Evolutionary conservation across 2,113 vertebrate species (phyloP).

Genomic region (Paradoxurus hermaphroditus): DNA sequence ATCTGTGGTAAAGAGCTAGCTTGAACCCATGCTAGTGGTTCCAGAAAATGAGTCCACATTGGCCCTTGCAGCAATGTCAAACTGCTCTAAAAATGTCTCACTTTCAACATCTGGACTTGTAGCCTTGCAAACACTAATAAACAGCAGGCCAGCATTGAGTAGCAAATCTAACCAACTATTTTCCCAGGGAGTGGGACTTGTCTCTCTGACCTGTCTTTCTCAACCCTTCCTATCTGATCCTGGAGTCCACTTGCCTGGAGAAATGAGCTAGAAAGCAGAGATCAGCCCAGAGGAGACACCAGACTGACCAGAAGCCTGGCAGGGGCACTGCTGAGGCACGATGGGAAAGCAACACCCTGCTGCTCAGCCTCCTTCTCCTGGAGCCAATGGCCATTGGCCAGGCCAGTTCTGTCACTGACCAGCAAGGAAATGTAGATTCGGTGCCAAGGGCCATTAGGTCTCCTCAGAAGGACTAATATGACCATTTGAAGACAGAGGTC

Average conservation of each 20-base stretch:
- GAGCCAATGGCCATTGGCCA: background rate
- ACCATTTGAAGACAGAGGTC: conserved; percentile 33
- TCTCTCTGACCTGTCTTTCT: background rate
- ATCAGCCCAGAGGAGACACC: background rate
- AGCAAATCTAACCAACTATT: background rate
- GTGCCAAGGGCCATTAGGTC: background rate
- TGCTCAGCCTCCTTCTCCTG: background rate
- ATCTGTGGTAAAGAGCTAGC: background rate
- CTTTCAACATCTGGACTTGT: no score
- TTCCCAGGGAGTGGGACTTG: background rate
- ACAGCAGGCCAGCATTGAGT: background rate
- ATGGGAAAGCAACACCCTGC: background rate
- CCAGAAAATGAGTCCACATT: background rate
- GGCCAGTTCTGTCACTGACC: background rate
- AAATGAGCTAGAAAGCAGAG: background rate
- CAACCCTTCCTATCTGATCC: background rate
- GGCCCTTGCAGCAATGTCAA: background rate
- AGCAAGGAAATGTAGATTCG: background rate
- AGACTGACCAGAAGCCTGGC: no score
- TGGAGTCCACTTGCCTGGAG: background rate
- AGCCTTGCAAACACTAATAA: background rate
- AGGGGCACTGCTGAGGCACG: background rate
- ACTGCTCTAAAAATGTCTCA: background rate
- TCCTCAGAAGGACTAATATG: background rate
- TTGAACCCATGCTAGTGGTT: background rate